Percentiles rank a stretch among this genome's conserved stretches.
Conservation (phyloP, 2,888 invertebrate species). For the Andrena marginata region DNA sequence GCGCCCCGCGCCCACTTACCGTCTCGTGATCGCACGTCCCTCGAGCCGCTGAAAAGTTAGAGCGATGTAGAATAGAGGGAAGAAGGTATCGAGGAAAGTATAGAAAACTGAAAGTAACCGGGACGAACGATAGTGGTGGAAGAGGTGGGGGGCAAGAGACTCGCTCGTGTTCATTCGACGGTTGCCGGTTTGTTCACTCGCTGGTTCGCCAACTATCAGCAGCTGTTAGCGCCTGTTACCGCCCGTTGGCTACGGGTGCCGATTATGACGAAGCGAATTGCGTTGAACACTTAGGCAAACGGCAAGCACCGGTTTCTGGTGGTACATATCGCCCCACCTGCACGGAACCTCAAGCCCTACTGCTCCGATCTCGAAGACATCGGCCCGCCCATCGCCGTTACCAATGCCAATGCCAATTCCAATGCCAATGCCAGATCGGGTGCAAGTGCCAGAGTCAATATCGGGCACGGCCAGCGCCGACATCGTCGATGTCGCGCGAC, state of each 20-base stretch:
- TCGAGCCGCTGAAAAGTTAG: too few relatives aligned
- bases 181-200: slow-evolving; percentile 36
- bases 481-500: slow-evolving; percentile 37
- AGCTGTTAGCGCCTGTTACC: slow-evolving; percentile 15
- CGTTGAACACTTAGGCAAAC: slow-evolving; percentile 81
- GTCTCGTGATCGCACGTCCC: too few relatives aligned
- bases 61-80: not conserved
- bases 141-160: slow-evolving; percentile 32
- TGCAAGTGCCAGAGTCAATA: slow-evolving; percentile 37
- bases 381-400: slow-evolving; percentile 76
- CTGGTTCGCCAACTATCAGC: slow-evolving; percentile 31
- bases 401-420: slow-evolving; percentile 19
- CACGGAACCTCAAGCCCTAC: slow-evolving; percentile 80
- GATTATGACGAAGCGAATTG: slow-evolving; percentile 66
- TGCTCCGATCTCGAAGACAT: slow-evolving; percentile 83
- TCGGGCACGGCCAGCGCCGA: slow-evolving; percentile 35
- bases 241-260: slow-evolving; percentile 24
- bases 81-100: not conserved
- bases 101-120: not conserved
- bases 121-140: not conserved
- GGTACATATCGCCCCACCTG: slow-evolving; percentile 84
- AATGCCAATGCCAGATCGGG: slow-evolving; percentile 18
- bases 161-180: slow-evolving; percentile 31
- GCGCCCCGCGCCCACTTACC: too few relatives aligned
- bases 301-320: slow-evolving; percentile 84